phyloP scores from a whole-genome alignment of 2,797 vertebrate genomes.

The Podarcis lilfordi region DNA sequence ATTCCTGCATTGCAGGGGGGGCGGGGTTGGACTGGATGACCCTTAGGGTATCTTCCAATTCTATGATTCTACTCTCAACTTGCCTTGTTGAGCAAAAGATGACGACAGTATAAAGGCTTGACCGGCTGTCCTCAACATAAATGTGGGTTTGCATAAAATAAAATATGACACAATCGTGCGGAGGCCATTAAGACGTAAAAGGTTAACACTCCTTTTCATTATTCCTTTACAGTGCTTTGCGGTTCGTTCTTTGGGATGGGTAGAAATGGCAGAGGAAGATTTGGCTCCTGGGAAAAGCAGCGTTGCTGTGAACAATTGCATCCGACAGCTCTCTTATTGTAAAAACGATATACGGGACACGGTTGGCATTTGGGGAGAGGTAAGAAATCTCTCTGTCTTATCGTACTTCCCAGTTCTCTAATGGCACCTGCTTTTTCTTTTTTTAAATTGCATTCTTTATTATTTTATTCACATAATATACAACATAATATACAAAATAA shows the following conservation, averaged over 20 bases:
- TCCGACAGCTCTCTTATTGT: conserved; percentile 94
- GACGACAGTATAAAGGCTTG: neutral
- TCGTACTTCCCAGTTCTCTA: too few relatives aligned
- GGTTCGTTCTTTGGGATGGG: conserved; percentile 95
- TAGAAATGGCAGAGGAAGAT: conserved; percentile 96
- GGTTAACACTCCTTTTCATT: neutral
- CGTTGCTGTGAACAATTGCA: conserved; percentile 93
- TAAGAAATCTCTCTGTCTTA: conserved; percentile 67
- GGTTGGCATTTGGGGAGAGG: conserved; percentile 94
- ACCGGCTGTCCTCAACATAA: neutral
- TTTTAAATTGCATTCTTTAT: too few relatives aligned
- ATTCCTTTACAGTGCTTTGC: conserved; percentile 86
- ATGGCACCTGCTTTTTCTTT: neutral
- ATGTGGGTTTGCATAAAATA: neutral
- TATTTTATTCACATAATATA: too few relatives aligned
- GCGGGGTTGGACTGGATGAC: too few relatives aligned
- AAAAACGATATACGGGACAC: conserved; percentile 93
- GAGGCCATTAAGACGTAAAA: neutral
- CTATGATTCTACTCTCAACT: neutral
- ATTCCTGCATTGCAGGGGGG: too few relatives aligned
- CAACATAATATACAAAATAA: too few relatives aligned
- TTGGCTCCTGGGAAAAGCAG: conserved; percentile 91
- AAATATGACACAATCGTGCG: neutral
- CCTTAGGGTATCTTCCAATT: too few relatives aligned
- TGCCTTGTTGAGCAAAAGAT: neutral